Evolutionary conservation across 1,140 invertebrate genomes (phyloP).

Genomic region (Battus philenor): DNA sequence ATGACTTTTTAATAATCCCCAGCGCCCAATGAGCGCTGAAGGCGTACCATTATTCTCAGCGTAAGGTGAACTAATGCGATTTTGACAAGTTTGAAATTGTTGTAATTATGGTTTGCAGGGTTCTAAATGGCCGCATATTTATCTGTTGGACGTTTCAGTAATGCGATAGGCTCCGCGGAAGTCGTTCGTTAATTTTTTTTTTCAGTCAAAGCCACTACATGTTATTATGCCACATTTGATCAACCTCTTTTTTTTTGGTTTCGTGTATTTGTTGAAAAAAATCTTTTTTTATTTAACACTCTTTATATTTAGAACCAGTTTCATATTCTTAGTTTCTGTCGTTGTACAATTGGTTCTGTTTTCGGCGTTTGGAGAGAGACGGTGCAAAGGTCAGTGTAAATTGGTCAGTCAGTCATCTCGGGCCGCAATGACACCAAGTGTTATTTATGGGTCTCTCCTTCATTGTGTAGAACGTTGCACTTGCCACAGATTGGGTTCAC

Average conservation of each 20-base stretch:
- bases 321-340: too few relatives aligned
- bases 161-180: slow-evolving; percentile 40
- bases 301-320: too few relatives aligned
- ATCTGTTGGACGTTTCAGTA: slow-evolving; percentile 41
- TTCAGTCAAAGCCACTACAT: background rate
- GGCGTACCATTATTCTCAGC: slow-evolving; percentile 50
- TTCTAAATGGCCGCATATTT: slow-evolving; percentile 62
- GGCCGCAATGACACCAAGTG: slow-evolving; percentile 56
- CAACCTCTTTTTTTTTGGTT: too few relatives aligned
- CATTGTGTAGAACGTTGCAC: slow-evolving; percentile 57
- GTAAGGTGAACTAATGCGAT: slow-evolving; percentile 66
- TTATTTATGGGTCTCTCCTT: slow-evolving; percentile 54
- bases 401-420: slow-evolving; percentile 50
- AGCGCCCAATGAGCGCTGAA: slow-evolving; percentile 54
- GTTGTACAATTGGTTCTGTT: too few relatives aligned
- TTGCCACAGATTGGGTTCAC: slow-evolving; percentile 66
- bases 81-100: slow-evolving; percentile 74
- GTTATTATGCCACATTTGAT: background rate
- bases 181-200: slow-evolving; percentile 33
- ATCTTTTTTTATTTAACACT: too few relatives aligned
- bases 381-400: slow-evolving; percentile 42
- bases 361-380: too few relatives aligned
- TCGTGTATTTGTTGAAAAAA: too few relatives aligned
- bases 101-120: slow-evolving; percentile 61
- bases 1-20: slow-evolving; percentile 74